Base-by-base conservation (phyloP, 2,888 invertebrate genomes). In the Strigamia transsilvanica region DNA sequence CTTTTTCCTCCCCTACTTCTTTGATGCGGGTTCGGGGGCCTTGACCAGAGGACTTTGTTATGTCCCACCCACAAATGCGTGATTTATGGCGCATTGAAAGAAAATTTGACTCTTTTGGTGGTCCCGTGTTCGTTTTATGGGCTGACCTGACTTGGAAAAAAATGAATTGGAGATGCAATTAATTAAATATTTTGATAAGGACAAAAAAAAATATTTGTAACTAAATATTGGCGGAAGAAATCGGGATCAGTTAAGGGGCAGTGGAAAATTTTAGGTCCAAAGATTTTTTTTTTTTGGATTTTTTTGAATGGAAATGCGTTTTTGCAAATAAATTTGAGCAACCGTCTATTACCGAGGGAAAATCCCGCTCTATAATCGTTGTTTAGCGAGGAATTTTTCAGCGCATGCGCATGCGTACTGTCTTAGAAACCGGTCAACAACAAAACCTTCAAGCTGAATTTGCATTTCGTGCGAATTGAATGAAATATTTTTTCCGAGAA, bases 41-140 rank as follows among this genome's bases (percentile, higher is more conserved):
- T 73, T 73, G 73, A 73, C 73, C 73, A 73, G 73, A 27, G 73
- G 73, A 73, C 73, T 73, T 73, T 73, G 73, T 32, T 5, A 73
- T 73, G 73, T 73, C 32, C 73, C 73, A 73, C 73, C 73, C 73
- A 73, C 73, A 73, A 73, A 27, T 66, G 46, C n/a, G 23, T 73
- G 73, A 73, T 73, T 73, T 73, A 73, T 73, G 73, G 10, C 23
- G 73, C 73, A 73, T 73, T 73, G 73, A 73, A 73, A 73, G 73
- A 73, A 73, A 73, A 15, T 23, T 73, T 12, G 73, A 32, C 73
- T 73, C 73, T 32, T 15, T 27, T 32, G 73, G 27, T 27, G 73
- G 27, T 73, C 32, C 27, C 4, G 73, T 5, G 15, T 73, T 73
- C 5, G 13, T 73, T 27, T 73, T 32, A n/a, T 66, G 21, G 61